Evolutionary conservation across 2,113 vertebrate genomes (phyloP), one percentile per base, ranked within the genome.

Genomic region (Aythya baeri): DNA sequence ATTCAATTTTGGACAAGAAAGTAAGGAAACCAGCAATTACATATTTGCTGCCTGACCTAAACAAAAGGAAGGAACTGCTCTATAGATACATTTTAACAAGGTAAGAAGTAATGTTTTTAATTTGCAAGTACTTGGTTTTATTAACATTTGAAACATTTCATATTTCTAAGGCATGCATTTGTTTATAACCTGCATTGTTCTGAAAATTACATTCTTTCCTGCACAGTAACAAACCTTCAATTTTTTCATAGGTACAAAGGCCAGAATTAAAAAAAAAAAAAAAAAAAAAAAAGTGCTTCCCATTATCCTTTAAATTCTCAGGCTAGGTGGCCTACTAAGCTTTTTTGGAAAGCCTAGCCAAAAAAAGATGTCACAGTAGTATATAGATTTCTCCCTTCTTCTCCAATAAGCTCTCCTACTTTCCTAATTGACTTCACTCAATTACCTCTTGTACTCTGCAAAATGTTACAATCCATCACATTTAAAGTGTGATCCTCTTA

Each of bases 391-490:
- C 50, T 85, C 63, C 55, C 49, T 44, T 86, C 83, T 92, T 79
- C 71, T 92, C 31, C 44, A 34, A 50, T 92, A 89, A 90, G 17
- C 71, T 88, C 88, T 96, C 88, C 91, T 91, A 80, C 86, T 89
- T 96, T 93, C 81, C 92, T 95, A 96, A 95, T 94, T 95, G 95
- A 87, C 82, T 91, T 83, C 72, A 94, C 67, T 94, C 96, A 91
- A 80, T 94, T 96, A 93, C 89, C 75, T 94, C 91, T 94, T 86
- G 82, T 94, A 74, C 32, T 88, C 29, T 68, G 59, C 82, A 92
- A 88, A 96, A 94, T 78, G 91, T 78, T 94, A 52, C 81, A 88
- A 91, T 96, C 91, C 82, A 91, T 96, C 96, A 97, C 73, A 27
- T 94, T 95, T 86, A 91, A 75, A 72, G 68, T 34, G 83, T 52